phyloP scores from a whole-genome alignment of 2,888 invertebrate genomes.

The Cordilura impudica region DNA sequence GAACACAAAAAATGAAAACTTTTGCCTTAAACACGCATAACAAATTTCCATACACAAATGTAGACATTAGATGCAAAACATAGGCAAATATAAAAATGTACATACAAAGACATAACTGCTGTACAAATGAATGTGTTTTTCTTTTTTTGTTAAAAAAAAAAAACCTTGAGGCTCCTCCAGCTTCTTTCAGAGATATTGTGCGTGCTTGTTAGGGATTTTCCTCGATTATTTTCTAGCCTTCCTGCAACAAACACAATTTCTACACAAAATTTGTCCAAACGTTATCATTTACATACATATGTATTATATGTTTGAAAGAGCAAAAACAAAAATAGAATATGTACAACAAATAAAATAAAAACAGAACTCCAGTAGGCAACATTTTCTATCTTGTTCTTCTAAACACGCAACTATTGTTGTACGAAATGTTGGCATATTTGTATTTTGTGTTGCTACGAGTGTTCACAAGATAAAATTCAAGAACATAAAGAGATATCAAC shows the following conservation, averaged over 20 bases:
- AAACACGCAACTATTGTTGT: constrained; percentile 41
- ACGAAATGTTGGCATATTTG: background rate
- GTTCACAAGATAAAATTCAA: background rate
- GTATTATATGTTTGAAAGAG: constrained; percentile 19
- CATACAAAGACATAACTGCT: background rate
- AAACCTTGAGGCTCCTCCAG: constrained; percentile 17
- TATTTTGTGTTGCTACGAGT: background rate
- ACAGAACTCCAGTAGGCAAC: constrained; percentile 25
- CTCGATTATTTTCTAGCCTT: constrained; percentile 22
- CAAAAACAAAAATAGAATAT: background rate
- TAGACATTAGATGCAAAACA: constrained; percentile 55
- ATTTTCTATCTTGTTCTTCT: constrained; percentile 45
- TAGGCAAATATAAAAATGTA: background rate
- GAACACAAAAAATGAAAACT: constrained; percentile 13
- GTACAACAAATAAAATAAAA: constrained; percentile 8
- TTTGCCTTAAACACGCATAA: constrained; percentile 52
- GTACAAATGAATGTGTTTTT: no score
- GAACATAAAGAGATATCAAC: background rate
- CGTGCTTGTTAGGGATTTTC: constrained; percentile 36
- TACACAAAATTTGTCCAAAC: constrained; percentile 58
- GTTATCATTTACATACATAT: constrained; percentile 48
- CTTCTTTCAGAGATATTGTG: constrained; percentile 30
- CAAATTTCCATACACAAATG: constrained; percentile 51
- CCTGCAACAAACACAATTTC: constrained; percentile 48
- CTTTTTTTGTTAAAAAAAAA: background rate